Evolutionary conservation across 2,113 vertebrate genomes (phyloP), one percentile per base, ranked within the genome.

Genomic region (Phylloscopus trochiloides): DNA sequence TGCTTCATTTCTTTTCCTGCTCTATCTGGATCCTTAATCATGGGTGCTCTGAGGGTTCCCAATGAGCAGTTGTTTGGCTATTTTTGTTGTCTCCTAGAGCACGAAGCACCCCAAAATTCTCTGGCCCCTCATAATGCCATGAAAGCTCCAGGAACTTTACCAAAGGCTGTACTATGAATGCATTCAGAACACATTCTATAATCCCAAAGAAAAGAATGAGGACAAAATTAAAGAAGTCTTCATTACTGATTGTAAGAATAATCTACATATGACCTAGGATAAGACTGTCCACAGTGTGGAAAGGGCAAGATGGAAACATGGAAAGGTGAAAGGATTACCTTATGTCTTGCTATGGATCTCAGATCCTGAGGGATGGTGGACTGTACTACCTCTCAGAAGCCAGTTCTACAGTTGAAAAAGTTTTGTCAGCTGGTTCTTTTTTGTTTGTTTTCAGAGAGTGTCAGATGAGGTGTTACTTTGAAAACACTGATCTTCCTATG

Each of bases 11-110:
- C 31, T 83, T 70, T 36, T n/a, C 26, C 26, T 62, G 12, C 8
- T 83, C 40, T 62, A 13, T 26, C 20, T 68, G 54, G 17, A 34
- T 6, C 12, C 48, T 61, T 26, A 48, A 40, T 25, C 25, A 55
- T 16, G 8, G 16, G 28, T 0, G 1, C 38, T 81, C 28, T 0
- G 0, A 68, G 34, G 38, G 20, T 6, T 75, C 31, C 7, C 29
- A 54, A 4, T 48, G 21, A 61, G 34, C 29, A 82, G 3, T 18
- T 82, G 9, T 40, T 34, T 36, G 31, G 31, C 12, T 24, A 42
- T 42, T 66, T 43, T 43, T 17, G 17, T 42, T 61, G 25, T 62
- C 31, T 42, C 20, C 54, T 21, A 42, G 62, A 76, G 26, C 17
- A 61, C 11, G 15, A 54, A 54, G 40, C 40, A 61, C 12, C 32